Evolutionary conservation across 2,113 vertebrate genomes (phyloP), one percentile per base, ranked within the genome.

Genomic region (Cryptotis parvus): DNA sequence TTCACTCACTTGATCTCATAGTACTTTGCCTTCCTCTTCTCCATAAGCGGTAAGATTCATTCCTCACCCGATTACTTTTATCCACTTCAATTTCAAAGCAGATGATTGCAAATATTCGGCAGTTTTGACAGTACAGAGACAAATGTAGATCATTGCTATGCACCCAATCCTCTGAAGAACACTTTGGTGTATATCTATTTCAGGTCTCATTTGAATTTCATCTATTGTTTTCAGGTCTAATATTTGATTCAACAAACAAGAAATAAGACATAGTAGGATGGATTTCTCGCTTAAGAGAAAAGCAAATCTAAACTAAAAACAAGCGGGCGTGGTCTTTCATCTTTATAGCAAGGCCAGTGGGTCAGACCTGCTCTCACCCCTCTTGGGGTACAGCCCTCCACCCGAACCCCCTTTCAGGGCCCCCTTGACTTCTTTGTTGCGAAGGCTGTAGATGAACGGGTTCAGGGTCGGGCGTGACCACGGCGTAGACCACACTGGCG

Each of bases 381-480:
- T 84, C 69, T 55, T 55, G 37, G 41, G 66, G 27, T 5, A 45
- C 73, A 9, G 74, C 72, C 33, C n/a, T 74, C 43, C 87, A 4
- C 45, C 90, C 4, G 33, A 94, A 31, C 43, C 89, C 66, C 70
- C 86, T 90, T 92, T 90, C 0, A 96, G 72, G 39, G 95, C 91
- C 0, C 86, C 83, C 37, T 95, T 95, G 70, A 95, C 95, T 39
- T 96, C 94, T 33, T 79, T 90, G 91, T 95, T 95, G 6, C 92
- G 90, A 79, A 97, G 92, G 45, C 94, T 95, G 79, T 97, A 96
- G 87, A 96, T 97, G 66, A 95, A 95, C 35, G 97, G 96, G 86
- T 96, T 97, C 77, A 96, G 39, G 77, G 96, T 96, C 1, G 91
- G 91, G 94, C 0, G 94, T 96, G 76, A 96, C 15, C 55, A 96